Evolutionary conservation across 2,888 invertebrate species (phyloP).

Genomic region (Drosophila monieri): DNA sequence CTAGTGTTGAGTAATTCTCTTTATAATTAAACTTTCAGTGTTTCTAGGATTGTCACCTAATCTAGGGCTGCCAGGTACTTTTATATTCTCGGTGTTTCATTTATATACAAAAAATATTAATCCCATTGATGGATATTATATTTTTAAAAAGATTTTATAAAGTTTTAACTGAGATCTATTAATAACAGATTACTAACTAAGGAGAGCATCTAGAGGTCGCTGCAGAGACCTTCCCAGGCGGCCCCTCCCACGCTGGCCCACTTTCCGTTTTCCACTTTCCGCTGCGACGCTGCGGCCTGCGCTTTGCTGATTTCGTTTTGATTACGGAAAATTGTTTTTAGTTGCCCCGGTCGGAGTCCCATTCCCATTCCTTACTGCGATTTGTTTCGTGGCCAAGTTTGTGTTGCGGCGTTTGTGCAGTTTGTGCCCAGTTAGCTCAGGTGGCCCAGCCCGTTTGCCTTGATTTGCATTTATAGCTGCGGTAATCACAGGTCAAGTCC

Average conservation of each 20-base stretch:
- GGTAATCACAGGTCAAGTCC: constrained; percentile 46
- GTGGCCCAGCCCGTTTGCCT: constrained; percentile 19
- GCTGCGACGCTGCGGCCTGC: constrained; percentile 49
- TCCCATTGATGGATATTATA: no score
- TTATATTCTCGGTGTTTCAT: no score
- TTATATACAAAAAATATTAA: no score
- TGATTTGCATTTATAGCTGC: constrained; percentile 56
- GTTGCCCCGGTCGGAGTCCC: constrained; percentile 49
- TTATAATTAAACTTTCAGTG: no score
- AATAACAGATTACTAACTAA: no score
- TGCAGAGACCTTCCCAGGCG: constrained; percentile 12
- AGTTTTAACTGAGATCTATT: no score
- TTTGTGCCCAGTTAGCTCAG: constrained; percentile 23
- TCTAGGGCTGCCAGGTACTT: no score
- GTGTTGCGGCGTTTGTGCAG: constrained; percentile 56
- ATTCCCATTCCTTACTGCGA: constrained; percentile 27
- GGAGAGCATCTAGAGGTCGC: constrained; percentile 25
- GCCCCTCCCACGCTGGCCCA: constrained; percentile 18
- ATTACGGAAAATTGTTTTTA: constrained; percentile 77
- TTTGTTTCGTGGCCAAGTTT: constrained; percentile 52
- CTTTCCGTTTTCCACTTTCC: constrained; percentile 43
- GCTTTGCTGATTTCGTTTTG: constrained; percentile 76
- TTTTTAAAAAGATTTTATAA: no score
- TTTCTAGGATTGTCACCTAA: no score
- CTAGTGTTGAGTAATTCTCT: no score